Evolutionary conservation across 2,113 vertebrate genomes (phyloP).

Genomic region (Euleptes europaea): DNA sequence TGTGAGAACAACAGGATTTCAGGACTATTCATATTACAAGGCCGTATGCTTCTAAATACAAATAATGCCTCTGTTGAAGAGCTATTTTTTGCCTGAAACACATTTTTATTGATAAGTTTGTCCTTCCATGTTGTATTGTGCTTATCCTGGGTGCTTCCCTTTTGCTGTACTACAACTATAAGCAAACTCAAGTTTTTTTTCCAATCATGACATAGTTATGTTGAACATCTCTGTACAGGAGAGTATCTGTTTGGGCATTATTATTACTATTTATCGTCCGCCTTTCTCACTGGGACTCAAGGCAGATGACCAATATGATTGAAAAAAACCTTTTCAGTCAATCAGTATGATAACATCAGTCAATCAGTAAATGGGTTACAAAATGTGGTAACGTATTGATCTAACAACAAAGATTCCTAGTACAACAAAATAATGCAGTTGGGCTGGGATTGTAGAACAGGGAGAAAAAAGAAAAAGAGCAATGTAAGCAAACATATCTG

Average conservation of each 20-base stretch:
- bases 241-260: neutral
- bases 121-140: neutral
- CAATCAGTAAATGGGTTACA: too few relatives aligned
- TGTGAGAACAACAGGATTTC: neutral
- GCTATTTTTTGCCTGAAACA: neutral
- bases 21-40: neutral
- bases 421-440: too few relatives aligned
- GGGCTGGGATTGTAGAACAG: too few relatives aligned
- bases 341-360: too few relatives aligned
- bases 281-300: too few relatives aligned
- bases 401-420: too few relatives aligned
- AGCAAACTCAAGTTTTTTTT: neutral
- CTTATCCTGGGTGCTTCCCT: neutral
- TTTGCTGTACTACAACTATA: neutral
- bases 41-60: neutral
- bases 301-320: too few relatives aligned
- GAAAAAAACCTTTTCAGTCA: too few relatives aligned
- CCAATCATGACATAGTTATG: neutral
- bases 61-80: neutral
- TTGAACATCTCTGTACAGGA: neutral
- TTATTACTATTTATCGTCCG: too few relatives aligned
- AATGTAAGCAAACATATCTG: too few relatives aligned
- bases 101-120: neutral
- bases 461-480: too few relatives aligned
- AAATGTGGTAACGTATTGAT: too few relatives aligned